These are phyloP conservation scores for Buceros bicornis DNA, from an alignment of 2,797 vertebrate genomes.

Conservation along the genomic window DNA sequence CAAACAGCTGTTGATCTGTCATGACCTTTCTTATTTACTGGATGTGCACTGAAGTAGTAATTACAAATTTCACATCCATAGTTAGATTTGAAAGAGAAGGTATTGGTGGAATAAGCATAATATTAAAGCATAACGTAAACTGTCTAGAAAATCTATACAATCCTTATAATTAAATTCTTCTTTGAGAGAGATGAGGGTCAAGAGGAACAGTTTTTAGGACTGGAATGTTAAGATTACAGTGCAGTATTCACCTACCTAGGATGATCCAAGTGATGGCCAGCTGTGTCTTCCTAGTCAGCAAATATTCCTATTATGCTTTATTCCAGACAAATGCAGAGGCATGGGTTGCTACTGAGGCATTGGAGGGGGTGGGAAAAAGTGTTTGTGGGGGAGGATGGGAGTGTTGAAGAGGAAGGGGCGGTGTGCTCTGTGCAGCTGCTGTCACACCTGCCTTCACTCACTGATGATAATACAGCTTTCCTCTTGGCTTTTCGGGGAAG, in stretches of 20 bases:
- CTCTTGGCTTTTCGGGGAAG: not conserved
- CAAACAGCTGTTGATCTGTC: not conserved
- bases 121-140: not conserved
- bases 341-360: not conserved
- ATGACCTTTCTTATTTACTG: not conserved
- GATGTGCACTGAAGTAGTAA: not conserved
- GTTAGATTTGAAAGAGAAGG: not conserved
- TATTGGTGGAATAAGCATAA: not conserved
- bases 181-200: not conserved
- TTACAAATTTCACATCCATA: not conserved
- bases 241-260: not conserved
- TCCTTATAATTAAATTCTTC: not conserved
- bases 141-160: not conserved
- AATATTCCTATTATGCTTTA: not conserved
- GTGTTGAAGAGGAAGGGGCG: not conserved
- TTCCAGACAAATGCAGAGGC: not conserved
- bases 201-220: not conserved
- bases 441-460: not conserved
- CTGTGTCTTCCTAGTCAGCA: not conserved
- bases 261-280: not conserved
- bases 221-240: not conserved
- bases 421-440: not conserved
- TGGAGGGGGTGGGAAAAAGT: not conserved
- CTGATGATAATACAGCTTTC: not conserved
- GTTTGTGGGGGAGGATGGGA: not conserved